Evolutionary conservation across 2,113 vertebrate genomes (phyloP).

Genomic region (Leptobrachium ailaonicum): DNA sequence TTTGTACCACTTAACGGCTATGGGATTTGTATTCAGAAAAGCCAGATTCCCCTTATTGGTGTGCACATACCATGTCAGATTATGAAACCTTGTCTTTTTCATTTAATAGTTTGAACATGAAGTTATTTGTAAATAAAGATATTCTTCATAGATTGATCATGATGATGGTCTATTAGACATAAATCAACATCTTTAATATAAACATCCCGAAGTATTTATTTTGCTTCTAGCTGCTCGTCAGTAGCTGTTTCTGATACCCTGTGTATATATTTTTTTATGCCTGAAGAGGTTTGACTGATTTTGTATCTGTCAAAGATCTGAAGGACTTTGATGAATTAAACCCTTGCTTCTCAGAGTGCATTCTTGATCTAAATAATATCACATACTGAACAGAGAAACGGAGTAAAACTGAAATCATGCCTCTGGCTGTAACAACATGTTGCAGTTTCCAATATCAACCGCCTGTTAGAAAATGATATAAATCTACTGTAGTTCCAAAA

Average conservation of each 20-base stretch:
- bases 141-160: constrained; percentile 10
- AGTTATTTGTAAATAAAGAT: neutral
- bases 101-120: neutral
- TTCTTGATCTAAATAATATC: constrained; percentile 40
- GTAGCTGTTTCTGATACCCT: constrained; percentile 26
- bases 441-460: constrained; percentile 28
- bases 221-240: constrained; percentile 29
- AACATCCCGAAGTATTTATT: constrained; percentile 27
- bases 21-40: too few relatives aligned
- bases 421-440: constrained; percentile 37
- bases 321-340: constrained; percentile 58
- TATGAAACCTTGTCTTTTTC: too few relatives aligned
- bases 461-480: constrained; percentile 44
- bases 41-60: too few relatives aligned
- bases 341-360: neutral
- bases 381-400: constrained; percentile 39
- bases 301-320: constrained; percentile 56
- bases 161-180: constrained; percentile 29
- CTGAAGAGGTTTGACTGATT: constrained; percentile 56
- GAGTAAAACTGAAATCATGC: constrained; percentile 27
- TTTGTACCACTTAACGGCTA: too few relatives aligned
- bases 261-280: constrained; percentile 38
- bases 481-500: constrained; percentile 18
- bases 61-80: too few relatives aligned
- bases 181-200: constrained; percentile 40